These are phyloP conservation scores for Linyphia triangularis DNA, from an alignment of 2,888 invertebrate species.

Conservation along the genomic window DNA sequence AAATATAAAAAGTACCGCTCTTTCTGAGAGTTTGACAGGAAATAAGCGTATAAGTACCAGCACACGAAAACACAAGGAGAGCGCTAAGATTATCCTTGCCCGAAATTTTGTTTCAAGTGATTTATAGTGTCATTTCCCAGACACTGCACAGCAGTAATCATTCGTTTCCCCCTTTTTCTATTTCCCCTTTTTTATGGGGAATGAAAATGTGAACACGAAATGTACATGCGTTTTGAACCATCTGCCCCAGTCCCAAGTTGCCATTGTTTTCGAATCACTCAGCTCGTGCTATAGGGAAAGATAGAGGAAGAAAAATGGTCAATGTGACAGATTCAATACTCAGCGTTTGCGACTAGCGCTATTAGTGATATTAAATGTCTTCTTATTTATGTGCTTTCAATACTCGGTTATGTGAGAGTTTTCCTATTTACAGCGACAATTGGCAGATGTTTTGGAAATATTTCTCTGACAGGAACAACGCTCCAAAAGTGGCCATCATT, in stretches of 20 bases:
- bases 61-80: conserved; percentile 53
- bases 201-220: conserved; percentile 69
- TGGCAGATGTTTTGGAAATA: conserved; percentile 59
- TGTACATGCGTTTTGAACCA: conserved; percentile 64
- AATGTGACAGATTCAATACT: conserved; percentile 57
- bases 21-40: conserved; percentile 58
- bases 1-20: conserved; percentile 44
- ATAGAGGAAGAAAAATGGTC: conserved; percentile 45
- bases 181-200: conserved; percentile 54
- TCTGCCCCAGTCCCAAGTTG: conserved; percentile 58
- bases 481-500: conserved; percentile 29
- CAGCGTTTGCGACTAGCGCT: conserved; percentile 45
- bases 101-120: conserved; percentile 65
- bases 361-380: conserved; percentile 68
- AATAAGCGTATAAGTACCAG: conserved; percentile 70
- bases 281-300: conserved; percentile 16
- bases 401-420: conserved; percentile 44
- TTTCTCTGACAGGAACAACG: conserved; percentile 33
- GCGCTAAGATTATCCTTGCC: conserved; percentile 62
- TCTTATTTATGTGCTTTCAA: conserved; percentile 60
- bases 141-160: conserved; percentile 55
- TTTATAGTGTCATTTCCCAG: conserved; percentile 70
- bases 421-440: conserved; percentile 55
- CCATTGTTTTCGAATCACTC: conserved; percentile 68
- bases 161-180: conserved; percentile 30